These are phyloP conservation scores for Xanthia togata DNA, from an alignment of 2,888 invertebrate genomes.

Conservation along the genomic window DNA sequence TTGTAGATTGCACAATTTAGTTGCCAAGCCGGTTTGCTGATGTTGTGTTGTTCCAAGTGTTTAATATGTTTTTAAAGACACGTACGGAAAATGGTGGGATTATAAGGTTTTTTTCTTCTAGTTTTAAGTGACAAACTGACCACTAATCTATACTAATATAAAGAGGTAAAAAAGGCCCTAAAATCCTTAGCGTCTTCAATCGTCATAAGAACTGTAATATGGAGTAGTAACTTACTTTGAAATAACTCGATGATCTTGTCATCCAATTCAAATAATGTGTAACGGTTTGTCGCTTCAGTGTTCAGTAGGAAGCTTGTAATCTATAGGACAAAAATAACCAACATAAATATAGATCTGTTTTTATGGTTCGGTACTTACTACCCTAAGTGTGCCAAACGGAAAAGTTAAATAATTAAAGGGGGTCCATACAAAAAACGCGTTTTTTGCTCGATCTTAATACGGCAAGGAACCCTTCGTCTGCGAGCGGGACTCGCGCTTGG, in stretches of 20 bases:
- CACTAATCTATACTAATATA: too few relatives aligned
- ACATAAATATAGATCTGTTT: neutral
- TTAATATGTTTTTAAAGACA: constrained; percentile 4
- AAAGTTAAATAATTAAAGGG: too few relatives aligned
- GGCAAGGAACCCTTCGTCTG: too few relatives aligned
- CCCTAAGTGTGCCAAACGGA: too few relatives aligned
- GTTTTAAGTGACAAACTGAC: too few relatives aligned
- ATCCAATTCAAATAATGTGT: constrained; percentile 35
- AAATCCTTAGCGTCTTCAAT: neutral
- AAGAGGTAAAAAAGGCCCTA: too few relatives aligned
- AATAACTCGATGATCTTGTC: constrained; percentile 52
- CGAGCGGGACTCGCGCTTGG: too few relatives aligned
- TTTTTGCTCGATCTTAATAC: too few relatives aligned
- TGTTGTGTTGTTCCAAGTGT: constrained; percentile 9
- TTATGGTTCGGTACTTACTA: too few relatives aligned
- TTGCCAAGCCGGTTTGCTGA: constrained; percentile 1
- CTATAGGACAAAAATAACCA: constrained; percentile 10
- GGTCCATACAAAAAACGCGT: too few relatives aligned
- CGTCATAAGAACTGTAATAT: neutral
- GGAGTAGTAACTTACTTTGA: constrained; percentile 49
- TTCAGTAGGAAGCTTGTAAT: constrained; percentile 6
- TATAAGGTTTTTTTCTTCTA: neutral
- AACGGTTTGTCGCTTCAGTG: neutral
- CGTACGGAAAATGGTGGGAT: constrained; percentile 20
- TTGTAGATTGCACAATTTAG: constrained; percentile 15